Conservation (phyloP, 2,888 invertebrate species). For the Caenorhabditis sinica region DNA sequence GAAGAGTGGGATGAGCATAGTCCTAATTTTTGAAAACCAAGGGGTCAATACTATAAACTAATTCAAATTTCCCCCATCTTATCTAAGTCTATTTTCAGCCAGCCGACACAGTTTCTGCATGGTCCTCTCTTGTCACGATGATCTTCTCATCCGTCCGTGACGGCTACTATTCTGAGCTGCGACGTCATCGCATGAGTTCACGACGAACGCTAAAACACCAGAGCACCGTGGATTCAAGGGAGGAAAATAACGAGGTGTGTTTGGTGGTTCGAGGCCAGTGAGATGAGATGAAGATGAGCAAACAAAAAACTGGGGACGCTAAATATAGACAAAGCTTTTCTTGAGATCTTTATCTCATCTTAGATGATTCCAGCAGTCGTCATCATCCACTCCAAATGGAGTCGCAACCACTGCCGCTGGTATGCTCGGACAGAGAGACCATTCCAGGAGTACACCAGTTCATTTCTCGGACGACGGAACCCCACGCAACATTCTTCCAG, state of each 20-base stretch:
- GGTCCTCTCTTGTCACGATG: constrained; percentile 81
- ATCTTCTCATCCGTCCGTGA: constrained; percentile 82
- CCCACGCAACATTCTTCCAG: constrained; percentile 27
- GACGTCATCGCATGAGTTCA: constrained; percentile 74
- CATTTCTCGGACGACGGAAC: constrained; percentile 31
- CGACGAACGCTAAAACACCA: constrained; percentile 69
- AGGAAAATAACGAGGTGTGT: constrained; percentile 62
- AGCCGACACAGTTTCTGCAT: constrained; percentile 82
- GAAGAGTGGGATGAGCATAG: neutral
- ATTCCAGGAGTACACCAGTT: constrained; percentile 47
- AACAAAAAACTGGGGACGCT: neutral
- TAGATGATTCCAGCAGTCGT: constrained; percentile 22
- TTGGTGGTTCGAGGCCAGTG: too few species aligned
- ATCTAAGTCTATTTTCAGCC: constrained; percentile 75
- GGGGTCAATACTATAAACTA: neutral
- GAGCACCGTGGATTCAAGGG: constrained; percentile 70
- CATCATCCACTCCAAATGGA: constrained; percentile 35
- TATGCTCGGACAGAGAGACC: constrained; percentile 51
- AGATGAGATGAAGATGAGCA: neutral
- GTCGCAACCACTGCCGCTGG: constrained; percentile 56
- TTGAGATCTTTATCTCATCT: constrained; percentile 4
- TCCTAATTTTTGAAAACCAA: neutral
- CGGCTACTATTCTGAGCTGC: constrained; percentile 82
- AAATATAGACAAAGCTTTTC: neutral
- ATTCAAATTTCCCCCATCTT: neutral